A percentile compares a stretch with the other conserved stretches of the same genome.
phyloP scores from a whole-genome alignment of 2,113 vertebrate species.

The Pavo muticus region DNA sequence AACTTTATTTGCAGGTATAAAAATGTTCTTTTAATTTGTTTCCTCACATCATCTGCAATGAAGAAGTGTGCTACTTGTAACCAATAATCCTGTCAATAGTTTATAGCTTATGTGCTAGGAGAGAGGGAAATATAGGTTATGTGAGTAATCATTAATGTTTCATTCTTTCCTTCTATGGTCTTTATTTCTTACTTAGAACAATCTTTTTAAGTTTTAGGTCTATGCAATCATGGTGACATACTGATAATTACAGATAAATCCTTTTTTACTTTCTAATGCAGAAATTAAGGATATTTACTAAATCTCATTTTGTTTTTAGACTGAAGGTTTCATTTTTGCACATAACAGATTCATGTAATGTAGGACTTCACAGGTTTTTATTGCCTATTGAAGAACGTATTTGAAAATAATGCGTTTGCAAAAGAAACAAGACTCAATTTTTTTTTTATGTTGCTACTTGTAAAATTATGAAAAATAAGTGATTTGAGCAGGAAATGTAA shows the following conservation, averaged over 20 bases:
- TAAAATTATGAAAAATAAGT: neutral
- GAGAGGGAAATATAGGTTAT: neutral
- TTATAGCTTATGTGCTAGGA: neutral
- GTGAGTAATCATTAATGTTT: neutral
- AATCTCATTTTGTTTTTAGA: neutral
- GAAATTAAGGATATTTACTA: neutral
- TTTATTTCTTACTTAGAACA: fast-evolving
- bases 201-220: neutral
- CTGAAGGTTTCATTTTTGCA: neutral
- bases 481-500: neutral
- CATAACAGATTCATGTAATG: neutral
- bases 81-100: fast-evolving
- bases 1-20: neutral
- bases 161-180: neutral
- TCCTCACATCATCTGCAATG: neutral
- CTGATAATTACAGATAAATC: neutral
- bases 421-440: neutral
- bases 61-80: neutral
- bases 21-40: neutral
- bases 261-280: neutral
- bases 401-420: neutral
- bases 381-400: neutral
- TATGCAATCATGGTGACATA: neutral
- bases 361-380: neutral
- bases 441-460: neutral